Conservation (phyloP, 2,113 vertebrate species). For the Cairina moschata region DNA sequence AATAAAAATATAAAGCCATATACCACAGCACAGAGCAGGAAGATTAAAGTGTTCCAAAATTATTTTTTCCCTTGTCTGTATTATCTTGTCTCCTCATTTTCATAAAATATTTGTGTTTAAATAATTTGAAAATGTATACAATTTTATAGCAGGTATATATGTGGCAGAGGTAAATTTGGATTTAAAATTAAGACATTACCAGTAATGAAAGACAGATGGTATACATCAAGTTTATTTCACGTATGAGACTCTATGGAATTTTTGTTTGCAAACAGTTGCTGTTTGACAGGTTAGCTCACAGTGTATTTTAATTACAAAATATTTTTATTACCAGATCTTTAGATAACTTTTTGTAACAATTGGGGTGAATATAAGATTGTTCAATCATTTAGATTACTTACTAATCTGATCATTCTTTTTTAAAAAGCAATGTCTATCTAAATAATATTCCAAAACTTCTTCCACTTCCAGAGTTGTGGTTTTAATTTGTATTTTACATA, state of each 20-base stretch:
- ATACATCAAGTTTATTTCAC: constrained; percentile 9
- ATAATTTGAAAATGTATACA: neutral
- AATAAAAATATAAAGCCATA: neutral
- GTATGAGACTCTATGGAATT: neutral
- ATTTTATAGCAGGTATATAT: constrained; percentile 20
- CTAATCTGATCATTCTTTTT: neutral
- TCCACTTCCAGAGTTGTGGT: neutral
- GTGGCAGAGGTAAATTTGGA: neutral
- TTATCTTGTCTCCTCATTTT: constrained; percentile 49
- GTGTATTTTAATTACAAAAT: constrained; percentile 48
- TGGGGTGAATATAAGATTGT: neutral
- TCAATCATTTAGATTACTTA: neutral
- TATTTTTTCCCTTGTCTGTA: neutral
- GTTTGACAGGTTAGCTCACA: constrained; percentile 25
- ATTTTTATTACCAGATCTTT: constrained; percentile 25
- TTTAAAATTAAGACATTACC: neutral
- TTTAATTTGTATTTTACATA: neutral
- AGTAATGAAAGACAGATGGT: constrained; percentile 2
- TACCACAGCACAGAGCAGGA: neutral
- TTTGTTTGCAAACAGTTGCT: constrained; percentile 18
- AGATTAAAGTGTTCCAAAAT: neutral
- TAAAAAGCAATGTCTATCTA: neutral
- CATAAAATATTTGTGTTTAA: constrained; percentile 42
- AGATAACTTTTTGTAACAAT: neutral
- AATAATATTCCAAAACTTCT: neutral